Evolutionary conservation across 1,140 invertebrate species (phyloP).

Genomic region (Melanaphis sacchari): DNA sequence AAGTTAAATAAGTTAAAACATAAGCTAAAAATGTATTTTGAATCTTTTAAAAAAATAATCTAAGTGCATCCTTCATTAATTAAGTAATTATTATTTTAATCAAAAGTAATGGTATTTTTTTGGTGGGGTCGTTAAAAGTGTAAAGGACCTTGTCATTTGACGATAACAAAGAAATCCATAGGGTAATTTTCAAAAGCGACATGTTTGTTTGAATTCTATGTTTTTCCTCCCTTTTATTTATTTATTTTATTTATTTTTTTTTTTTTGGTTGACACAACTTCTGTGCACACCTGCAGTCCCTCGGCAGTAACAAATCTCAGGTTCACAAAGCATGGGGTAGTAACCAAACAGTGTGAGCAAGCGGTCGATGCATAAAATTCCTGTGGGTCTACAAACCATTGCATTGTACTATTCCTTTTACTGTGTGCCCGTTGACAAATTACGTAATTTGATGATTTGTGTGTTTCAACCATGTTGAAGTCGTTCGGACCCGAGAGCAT

Average conservation of each 20-base stretch:
- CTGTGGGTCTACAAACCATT: background rate
- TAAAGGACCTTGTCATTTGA: slow-evolving; percentile 34
- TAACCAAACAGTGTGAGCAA: background rate
- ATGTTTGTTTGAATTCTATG: slow-evolving; percentile 23
- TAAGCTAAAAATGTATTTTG: background rate
- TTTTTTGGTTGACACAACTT: background rate
- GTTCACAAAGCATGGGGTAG: background rate
- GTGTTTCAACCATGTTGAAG: background rate
- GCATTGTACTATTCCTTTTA: background rate
- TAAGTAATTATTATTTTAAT: slow-evolving; percentile 22
- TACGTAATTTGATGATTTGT: slow-evolving; percentile 41
- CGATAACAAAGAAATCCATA: slow-evolving; percentile 24
- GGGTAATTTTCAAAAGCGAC: slow-evolving; percentile 34
- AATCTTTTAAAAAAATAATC: background rate
- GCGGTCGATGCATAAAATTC: slow-evolving; percentile 28
- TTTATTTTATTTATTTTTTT: background rate
- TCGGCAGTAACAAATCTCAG: slow-evolving; percentile 40
- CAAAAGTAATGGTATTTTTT: slow-evolving; percentile 36
- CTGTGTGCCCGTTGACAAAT: background rate
- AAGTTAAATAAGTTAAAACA: too few relatives aligned
- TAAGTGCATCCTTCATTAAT: background rate
- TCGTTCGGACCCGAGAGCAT: background rate
- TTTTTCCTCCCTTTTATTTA: slow-evolving; percentile 21
- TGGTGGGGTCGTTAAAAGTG: slow-evolving; percentile 35
- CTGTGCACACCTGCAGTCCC: slow-evolving; percentile 53